Conservation (phyloP, 2,888 invertebrate species). For the Parnassius apollo region DNA sequence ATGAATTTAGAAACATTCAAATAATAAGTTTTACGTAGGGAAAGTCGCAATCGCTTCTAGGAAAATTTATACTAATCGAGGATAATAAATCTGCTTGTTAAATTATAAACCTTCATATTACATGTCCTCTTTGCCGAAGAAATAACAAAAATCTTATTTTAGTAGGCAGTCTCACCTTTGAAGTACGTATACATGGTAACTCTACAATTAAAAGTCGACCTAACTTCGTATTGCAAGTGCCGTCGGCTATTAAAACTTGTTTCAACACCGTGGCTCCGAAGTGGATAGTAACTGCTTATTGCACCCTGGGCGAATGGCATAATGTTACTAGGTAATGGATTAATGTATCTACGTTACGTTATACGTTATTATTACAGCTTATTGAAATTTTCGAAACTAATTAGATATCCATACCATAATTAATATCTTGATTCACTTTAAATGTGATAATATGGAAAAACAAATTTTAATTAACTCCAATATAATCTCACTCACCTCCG, state of each 20-base stretch:
- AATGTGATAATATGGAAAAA: too few relatives aligned
- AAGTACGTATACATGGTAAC: conserved; percentile 31
- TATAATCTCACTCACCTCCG: too few relatives aligned
- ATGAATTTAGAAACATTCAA: too few relatives aligned
- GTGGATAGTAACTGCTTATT: conserved; percentile 25
- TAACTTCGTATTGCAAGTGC: conserved; percentile 39
- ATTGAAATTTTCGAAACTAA: not conserved
- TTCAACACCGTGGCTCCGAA: conserved; percentile 33
- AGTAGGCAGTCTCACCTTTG: conserved; percentile 3
- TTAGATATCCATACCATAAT: too few relatives aligned
- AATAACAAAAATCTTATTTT: not conserved
- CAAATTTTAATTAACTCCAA: too few relatives aligned
- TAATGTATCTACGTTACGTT: conserved; percentile 10
- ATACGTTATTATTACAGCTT: conserved; percentile 9
- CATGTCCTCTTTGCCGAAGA: too few relatives aligned
- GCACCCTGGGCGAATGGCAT: conserved; percentile 22
- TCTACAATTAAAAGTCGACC: conserved; percentile 33
- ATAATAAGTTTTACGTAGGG: too few relatives aligned
- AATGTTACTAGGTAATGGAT: conserved; percentile 26
- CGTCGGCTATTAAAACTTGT: conserved; percentile 62
- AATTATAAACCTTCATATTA: too few relatives aligned
- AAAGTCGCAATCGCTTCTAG: too few relatives aligned
- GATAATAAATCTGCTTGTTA: too few relatives aligned
- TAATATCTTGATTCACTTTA: too few relatives aligned
- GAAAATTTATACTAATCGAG: too few relatives aligned